Percentiles rank a stretch among this genome's conserved stretches.
Conservation (phyloP, 2,888 invertebrate species). For the Polylopha cassiicola region DNA sequence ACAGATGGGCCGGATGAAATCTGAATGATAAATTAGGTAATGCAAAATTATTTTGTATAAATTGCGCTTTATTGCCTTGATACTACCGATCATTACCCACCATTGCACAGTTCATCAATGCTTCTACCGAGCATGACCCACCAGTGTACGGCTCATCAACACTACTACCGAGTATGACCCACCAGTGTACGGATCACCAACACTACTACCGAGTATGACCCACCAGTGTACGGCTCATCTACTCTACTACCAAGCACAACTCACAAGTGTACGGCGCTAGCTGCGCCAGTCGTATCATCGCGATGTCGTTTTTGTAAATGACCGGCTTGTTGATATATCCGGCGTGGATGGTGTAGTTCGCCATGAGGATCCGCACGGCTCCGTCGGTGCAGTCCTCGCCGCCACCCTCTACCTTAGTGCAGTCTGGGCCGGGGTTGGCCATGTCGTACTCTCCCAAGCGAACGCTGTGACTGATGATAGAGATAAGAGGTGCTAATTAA, state of each 20-base stretch:
- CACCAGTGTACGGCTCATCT: too few species aligned
- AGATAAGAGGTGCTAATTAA: too few species aligned
- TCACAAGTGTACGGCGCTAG: slow-evolving; percentile 59
- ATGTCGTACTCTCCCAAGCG: slow-evolving; percentile 70
- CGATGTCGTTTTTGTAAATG: slow-evolving; percentile 57
- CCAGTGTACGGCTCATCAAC: too few species aligned
- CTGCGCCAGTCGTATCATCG: slow-evolving; percentile 55
- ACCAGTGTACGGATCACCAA: too few species aligned
- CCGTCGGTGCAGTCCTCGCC: slow-evolving; percentile 59
- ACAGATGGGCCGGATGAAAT: slow-evolving; percentile 45
- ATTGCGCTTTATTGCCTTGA: too few species aligned
- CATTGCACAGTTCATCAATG: too few species aligned
- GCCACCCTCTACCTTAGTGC: slow-evolving; percentile 41
- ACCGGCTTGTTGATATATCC: slow-evolving; percentile 44
- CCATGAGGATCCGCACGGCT: slow-evolving; percentile 50
- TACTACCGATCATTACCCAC: too few species aligned
- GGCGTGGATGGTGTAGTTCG: slow-evolving; percentile 53
- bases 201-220: too few species aligned
- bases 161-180: too few species aligned
- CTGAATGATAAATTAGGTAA: slow-evolving; percentile 29
- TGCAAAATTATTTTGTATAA: neutral
- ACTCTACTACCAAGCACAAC: too few species aligned
- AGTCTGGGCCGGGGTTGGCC: too few species aligned
- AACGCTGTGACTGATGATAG: slow-evolving; percentile 35
- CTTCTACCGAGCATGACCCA: too few species aligned